These are phyloP conservation scores for Propsilocerus akamusi DNA, from an alignment of 1,140 invertebrate species.

Conservation along the genomic window DNA sequence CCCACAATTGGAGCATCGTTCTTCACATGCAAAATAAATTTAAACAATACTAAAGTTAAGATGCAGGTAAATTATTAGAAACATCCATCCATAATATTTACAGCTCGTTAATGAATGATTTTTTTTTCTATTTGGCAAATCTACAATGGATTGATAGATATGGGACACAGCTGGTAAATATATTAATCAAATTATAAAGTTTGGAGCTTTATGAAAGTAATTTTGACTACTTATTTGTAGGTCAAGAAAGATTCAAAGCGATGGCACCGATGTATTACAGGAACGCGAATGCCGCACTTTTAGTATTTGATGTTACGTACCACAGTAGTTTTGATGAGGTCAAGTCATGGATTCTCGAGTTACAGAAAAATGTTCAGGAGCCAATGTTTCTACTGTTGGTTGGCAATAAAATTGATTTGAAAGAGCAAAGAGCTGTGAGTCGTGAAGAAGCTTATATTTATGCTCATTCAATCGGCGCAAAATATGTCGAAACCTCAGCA, in stretches of 20 bases:
- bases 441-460: slow-evolving; percentile 52
- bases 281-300: slow-evolving; percentile 69
- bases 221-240: no score
- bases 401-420: slow-evolving; percentile 69
- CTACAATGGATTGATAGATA: slow-evolving; percentile 30
- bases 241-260: slow-evolving; percentile 48
- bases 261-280: slow-evolving; percentile 88
- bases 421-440: slow-evolving; percentile 35
- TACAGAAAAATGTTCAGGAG: slow-evolving; percentile 52
- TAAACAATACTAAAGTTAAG: slow-evolving; percentile 47
- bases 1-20: slow-evolving; percentile 80
- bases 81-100: neutral
- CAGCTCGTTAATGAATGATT: slow-evolving; percentile 1
- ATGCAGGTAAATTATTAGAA: slow-evolving; percentile 36
- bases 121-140: slow-evolving; percentile 6
- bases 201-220: no score
- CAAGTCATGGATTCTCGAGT: slow-evolving; percentile 62
- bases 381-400: slow-evolving; percentile 59
- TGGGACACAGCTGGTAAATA: slow-evolving; percentile 87
- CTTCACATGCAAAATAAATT: slow-evolving; percentile 61
- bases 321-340: slow-evolving; percentile 48
- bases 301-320: slow-evolving; percentile 74
- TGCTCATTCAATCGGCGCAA: slow-evolving; percentile 61
- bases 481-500: slow-evolving; percentile 69
- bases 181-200: slow-evolving; percentile 6